Evolutionary conservation across 2,888 invertebrate species (phyloP).

Genomic region (Pollenia labialis): DNA sequence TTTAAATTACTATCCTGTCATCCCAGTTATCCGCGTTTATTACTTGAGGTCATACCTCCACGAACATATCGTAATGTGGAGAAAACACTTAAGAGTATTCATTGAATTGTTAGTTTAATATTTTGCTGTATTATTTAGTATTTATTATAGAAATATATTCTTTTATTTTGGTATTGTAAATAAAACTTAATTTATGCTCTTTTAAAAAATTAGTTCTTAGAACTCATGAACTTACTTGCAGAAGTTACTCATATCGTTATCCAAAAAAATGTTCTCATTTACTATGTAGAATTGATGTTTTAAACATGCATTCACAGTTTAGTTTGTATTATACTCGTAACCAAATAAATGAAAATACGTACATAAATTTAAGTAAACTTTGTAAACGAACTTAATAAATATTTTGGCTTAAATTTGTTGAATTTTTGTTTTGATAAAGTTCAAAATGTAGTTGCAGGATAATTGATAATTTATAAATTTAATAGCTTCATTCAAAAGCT

Average conservation of each 20-base stretch:
- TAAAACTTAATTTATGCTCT: conserved; percentile 12
- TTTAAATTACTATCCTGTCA: conserved; percentile 90
- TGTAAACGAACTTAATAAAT: conserved; percentile 58
- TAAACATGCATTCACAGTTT: conserved; percentile 54
- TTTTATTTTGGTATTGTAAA: conserved; percentile 39
- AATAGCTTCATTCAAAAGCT: too few species aligned
- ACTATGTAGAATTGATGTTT: conserved; percentile 42
- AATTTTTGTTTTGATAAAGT: not conserved
- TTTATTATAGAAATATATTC: not conserved
- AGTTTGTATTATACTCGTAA: conserved; percentile 1
- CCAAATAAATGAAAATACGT: not conserved
- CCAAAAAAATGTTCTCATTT: not conserved
- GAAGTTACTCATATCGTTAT: conserved; percentile 2
- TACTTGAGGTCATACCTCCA: conserved; percentile 92
- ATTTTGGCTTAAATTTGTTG: conserved; percentile 43
- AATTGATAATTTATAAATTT: too few species aligned
- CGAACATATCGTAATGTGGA: conserved; percentile 92
- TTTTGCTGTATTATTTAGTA: not conserved
- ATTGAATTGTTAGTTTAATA: conserved; percentile 44
- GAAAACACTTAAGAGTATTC: conserved; percentile 87
- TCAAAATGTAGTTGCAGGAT: too few species aligned
- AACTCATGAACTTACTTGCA: conserved; percentile 28
- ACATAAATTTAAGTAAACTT: conserved; percentile 43
- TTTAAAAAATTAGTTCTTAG: conserved; percentile 57
- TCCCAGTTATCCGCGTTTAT: conserved; percentile 89